These are phyloP conservation scores for Panorpa germanica DNA, from an alignment of 2,888 invertebrate genomes.

Conservation along the genomic window DNA sequence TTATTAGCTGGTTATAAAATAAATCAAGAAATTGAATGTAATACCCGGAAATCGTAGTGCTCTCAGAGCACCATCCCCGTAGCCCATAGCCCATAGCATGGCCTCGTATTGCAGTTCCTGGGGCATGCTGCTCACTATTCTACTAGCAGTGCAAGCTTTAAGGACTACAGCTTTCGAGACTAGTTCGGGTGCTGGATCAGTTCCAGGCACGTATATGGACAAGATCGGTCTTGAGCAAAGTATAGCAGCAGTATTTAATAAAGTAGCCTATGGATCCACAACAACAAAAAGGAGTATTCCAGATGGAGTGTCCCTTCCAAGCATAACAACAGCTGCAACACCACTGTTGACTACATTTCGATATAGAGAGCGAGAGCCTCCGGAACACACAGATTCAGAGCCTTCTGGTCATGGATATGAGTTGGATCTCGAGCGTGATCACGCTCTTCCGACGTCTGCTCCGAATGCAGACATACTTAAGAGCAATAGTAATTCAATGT, in stretches of 20 bases:
- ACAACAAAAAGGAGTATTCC: slow-evolving; percentile 50
- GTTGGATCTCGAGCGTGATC: slow-evolving; percentile 50
- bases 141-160: too few relatives aligned
- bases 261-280: slow-evolving; percentile 45
- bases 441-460: slow-evolving; percentile 53
- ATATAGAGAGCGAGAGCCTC: slow-evolving; percentile 20
- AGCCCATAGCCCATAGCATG: too few relatives aligned
- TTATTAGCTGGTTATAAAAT: too few relatives aligned
- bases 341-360: slow-evolving; percentile 36
- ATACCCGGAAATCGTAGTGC: too few relatives aligned
- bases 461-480: slow-evolving; percentile 62
- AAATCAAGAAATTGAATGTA: too few relatives aligned
- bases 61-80: too few relatives aligned
- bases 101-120: too few relatives aligned
- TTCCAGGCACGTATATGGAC: slow-evolving; percentile 31
- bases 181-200: too few relatives aligned
- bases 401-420: slow-evolving; percentile 32
- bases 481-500: slow-evolving; percentile 56
- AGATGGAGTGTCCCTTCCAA: slow-evolving; percentile 36
- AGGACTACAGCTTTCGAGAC: too few relatives aligned
- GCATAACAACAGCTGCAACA: slow-evolving; percentile 41
- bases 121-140: too few relatives aligned
- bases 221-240: slow-evolving; percentile 41
- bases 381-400: slow-evolving; percentile 20
- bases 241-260: slow-evolving; percentile 45